Percentiles rank a stretch among this genome's conserved stretches.
phyloP scores from a whole-genome alignment of 2,113 vertebrate species.

The Bubo blakistoni region DNA sequence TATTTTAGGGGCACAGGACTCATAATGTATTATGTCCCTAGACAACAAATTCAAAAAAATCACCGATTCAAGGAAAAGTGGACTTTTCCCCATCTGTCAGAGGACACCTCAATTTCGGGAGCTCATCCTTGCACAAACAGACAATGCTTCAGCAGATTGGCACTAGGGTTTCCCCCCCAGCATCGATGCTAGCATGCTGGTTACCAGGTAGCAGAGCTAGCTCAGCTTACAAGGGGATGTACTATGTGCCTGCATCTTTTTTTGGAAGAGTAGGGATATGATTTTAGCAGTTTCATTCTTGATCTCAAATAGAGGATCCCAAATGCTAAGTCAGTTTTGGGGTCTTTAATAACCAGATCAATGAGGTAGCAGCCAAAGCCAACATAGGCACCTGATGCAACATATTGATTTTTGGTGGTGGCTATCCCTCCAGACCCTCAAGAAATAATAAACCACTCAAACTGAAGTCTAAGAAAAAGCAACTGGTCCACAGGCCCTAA shows the following conservation, averaged over 20 bases:
- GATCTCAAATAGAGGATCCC: background rate
- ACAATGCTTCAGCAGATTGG: background rate
- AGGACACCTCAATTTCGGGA: background rate
- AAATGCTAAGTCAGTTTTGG: background rate
- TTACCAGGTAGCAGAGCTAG: background rate
- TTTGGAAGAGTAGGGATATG: background rate
- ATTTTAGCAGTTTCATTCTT: background rate
- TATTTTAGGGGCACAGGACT: background rate
- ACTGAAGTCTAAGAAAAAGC: conserved; percentile 59
- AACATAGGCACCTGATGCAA: conserved; percentile 22
- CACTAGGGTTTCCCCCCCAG: background rate
- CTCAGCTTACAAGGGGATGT: background rate
- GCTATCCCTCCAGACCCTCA: conserved; percentile 38
- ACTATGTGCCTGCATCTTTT: background rate
- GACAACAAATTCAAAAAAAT: background rate
- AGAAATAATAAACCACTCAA: conserved; percentile 67
- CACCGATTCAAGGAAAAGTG: background rate
- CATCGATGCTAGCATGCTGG: background rate
- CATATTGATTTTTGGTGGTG: conserved; percentile 55
- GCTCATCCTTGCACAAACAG: background rate
- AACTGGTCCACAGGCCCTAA: conserved; percentile 46
- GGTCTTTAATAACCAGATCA: conserved; percentile 1
- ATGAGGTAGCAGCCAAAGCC: conserved; percentile 46
- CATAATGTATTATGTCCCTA: background rate
- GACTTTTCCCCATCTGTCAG: background rate